Evolutionary conservation across 2,797 vertebrate species (phyloP).

Genomic region (Trachops cirrhosus): DNA sequence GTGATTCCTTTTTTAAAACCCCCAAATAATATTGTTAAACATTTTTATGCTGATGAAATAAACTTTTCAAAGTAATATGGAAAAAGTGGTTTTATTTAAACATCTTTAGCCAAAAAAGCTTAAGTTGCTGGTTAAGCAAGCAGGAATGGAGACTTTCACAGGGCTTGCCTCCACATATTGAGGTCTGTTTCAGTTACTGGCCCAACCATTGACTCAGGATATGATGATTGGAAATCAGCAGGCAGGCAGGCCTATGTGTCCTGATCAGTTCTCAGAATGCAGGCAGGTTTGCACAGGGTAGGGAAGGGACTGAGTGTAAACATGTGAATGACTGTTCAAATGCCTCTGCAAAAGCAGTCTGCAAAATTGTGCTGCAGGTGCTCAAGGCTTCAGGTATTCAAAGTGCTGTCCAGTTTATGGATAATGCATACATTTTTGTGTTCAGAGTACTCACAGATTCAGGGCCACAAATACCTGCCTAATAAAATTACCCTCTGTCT

Average conservation of each 20-base stretch:
- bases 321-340: neutral
- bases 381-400: conserved; percentile 48
- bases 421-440: conserved; percentile 50
- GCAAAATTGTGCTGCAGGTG: neutral
- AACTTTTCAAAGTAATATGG: conserved; percentile 70
- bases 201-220: neutral
- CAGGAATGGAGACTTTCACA: conserved; percentile 45
- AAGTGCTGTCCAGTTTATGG: conserved; percentile 43
- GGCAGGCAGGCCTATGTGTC: neutral
- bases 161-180: conserved; percentile 11
- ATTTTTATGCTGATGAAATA: conserved; percentile 72
- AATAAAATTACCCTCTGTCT: conserved; percentile 23
- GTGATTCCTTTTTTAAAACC: neutral
- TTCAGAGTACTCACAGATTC: conserved; percentile 59
- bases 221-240: fast-evolving
- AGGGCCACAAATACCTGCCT: conserved; percentile 35
- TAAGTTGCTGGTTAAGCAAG: conserved; percentile 52
- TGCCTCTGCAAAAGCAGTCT: neutral
- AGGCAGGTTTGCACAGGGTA: neutral
- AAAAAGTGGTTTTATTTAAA: conserved; percentile 76
- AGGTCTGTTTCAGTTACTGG: conserved; percentile 8
- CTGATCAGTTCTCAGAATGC: neutral
- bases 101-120: conserved; percentile 58
- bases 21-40: conserved; percentile 63
- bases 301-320: neutral